phyloP scores from a whole-genome alignment of 2,113 vertebrate genomes.

The Lepidiolamprologus cunningtoni region DNA sequence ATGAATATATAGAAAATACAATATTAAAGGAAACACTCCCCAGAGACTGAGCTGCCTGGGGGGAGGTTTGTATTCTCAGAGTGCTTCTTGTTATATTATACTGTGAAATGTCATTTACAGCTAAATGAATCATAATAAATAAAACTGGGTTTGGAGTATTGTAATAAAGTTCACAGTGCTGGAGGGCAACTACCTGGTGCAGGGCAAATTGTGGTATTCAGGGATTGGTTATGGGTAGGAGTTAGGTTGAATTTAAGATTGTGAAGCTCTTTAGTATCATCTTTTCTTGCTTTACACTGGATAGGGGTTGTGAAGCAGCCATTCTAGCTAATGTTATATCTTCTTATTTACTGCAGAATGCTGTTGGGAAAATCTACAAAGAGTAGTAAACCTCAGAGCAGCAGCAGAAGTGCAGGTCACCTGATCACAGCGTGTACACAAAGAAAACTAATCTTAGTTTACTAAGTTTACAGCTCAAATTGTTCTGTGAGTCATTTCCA shows the following conservation, averaged over 20 bases:
- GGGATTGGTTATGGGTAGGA: neutral
- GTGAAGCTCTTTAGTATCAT: neutral
- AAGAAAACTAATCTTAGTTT: neutral
- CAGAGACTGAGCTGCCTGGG: neutral
- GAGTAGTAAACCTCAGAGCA: neutral
- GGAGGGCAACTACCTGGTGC: neutral
- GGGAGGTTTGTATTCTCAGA: neutral
- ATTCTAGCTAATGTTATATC: neutral
- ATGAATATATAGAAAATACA: neutral
- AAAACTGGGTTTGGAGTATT: neutral
- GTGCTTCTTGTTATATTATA: neutral
- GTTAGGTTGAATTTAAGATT: neutral
- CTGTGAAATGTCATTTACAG: neutral
- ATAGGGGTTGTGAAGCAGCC: neutral
- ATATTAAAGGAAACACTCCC: neutral
- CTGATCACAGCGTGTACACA: neutral
- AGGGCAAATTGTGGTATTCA: neutral
- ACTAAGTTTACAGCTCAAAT: neutral
- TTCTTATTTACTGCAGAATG: neutral
- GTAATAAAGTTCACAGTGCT: neutral
- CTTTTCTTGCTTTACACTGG: neutral
- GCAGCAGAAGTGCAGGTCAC: neutral
- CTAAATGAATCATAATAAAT: neutral
- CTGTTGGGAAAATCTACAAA: neutral
- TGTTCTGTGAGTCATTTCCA: neutral